phyloP scores from a whole-genome alignment of 2,888 invertebrate genomes.

The Acheta domesticus region DNA sequence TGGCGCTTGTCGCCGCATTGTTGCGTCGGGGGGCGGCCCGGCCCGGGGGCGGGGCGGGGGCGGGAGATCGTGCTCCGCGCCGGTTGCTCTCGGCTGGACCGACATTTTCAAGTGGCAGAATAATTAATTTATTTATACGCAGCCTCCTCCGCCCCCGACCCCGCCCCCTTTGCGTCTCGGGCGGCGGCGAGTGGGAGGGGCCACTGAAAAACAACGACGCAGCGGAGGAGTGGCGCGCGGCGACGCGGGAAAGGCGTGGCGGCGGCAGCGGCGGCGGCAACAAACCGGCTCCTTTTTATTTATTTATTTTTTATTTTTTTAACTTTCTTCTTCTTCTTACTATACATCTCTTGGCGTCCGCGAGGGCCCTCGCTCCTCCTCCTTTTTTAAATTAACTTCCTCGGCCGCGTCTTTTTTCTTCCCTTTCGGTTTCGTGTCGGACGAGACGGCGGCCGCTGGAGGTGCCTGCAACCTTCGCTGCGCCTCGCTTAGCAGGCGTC shows the following conservation, averaged over 20 bases:
- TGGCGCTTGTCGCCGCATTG: no score
- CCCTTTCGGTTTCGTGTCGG: neutral
- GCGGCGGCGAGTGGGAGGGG: neutral
- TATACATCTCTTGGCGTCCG: neutral
- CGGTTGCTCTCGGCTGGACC: no score
- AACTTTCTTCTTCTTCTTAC: slow-evolving; percentile 5
- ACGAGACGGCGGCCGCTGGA: neutral
- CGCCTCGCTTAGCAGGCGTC: no score
- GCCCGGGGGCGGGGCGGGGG: no score
- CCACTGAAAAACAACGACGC: neutral
- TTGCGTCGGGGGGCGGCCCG: no score
- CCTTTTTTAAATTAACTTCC: slow-evolving; percentile 4
- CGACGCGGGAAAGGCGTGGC: neutral
- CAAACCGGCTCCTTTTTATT: neutral
- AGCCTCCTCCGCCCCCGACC: no score
- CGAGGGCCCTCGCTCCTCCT: neutral
- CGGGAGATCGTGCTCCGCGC: no score
- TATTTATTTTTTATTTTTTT: neutral
- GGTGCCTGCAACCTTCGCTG: no score
- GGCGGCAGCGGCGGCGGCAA: neutral
- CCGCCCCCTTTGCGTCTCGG: neutral
- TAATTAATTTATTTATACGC: neutral
- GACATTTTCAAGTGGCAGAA: neutral
- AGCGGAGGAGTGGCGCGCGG: neutral
- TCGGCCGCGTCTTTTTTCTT: neutral